These are phyloP conservation scores for Diloba caeruleocephala DNA, from an alignment of 2,888 invertebrate species.

Conservation along the genomic window DNA sequence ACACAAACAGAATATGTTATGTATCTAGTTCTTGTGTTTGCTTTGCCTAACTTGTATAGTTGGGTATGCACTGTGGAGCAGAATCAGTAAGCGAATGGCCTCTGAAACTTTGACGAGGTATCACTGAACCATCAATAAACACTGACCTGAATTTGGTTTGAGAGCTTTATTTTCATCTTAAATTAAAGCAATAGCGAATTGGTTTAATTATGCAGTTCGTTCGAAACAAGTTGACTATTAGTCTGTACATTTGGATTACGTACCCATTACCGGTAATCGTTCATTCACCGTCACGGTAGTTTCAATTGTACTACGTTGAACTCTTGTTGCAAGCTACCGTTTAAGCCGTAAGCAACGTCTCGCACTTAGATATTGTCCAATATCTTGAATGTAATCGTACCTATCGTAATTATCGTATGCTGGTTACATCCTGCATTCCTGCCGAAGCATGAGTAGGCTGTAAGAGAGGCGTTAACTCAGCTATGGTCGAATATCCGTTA, in stretches of 20 bases:
- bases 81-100: slow-evolving; percentile 16
- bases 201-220: too few species aligned
- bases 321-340: not conserved
- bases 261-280: slow-evolving; percentile 28
- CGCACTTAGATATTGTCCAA: not conserved
- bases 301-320: slow-evolving; percentile 6
- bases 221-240: slow-evolving; percentile 24
- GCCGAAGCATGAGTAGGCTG: too few species aligned
- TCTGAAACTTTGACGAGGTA: slow-evolving; percentile 34
- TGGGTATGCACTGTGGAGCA: slow-evolving; percentile 10
- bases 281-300: slow-evolving; percentile 37
- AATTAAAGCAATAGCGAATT: slow-evolving; percentile 30
- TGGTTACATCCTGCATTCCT: too few species aligned
- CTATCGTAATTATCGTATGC: too few species aligned
- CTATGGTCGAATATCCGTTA: too few species aligned
- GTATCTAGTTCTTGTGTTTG: not conserved
- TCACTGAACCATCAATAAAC: slow-evolving; percentile 22
- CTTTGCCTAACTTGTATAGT: not conserved
- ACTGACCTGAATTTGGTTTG: slow-evolving; percentile 35
- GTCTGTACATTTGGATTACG: too few species aligned
- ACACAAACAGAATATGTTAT: not conserved
- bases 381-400: too few species aligned
- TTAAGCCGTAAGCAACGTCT: slow-evolving; percentile 4
- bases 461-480: too few species aligned
- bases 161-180: slow-evolving; percentile 29